Evolutionary conservation across 2,113 vertebrate genomes (phyloP).

Genomic region (Chaenocephalus aceratus): DNA sequence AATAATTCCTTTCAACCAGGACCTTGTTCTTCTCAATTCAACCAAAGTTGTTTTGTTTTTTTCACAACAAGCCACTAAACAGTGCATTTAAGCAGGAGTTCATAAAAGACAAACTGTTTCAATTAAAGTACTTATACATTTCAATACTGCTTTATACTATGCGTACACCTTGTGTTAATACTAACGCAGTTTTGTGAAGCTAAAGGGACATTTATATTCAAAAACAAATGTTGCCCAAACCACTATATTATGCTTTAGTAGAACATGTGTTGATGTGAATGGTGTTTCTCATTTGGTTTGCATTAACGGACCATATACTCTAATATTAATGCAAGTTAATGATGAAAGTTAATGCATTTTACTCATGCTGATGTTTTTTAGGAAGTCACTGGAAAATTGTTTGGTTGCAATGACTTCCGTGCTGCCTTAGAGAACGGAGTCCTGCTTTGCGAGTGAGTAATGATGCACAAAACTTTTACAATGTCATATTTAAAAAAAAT

Average conservation of each 20-base stretch:
- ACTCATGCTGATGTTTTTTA: constrained; percentile 38
- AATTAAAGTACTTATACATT: background rate
- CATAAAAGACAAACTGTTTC: background rate
- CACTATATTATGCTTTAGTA: background rate
- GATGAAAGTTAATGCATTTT: background rate
- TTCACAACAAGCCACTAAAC: background rate
- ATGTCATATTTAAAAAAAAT: background rate
- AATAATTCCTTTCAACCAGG: background rate
- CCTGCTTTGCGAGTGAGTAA: constrained; percentile 94
- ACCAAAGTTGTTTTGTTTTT: too few species aligned
- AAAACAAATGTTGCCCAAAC: background rate
- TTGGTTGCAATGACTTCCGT: constrained; percentile 90
- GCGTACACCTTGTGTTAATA: background rate
- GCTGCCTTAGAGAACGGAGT: constrained; percentile 94
- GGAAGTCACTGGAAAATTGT: constrained; percentile 92
- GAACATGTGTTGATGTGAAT: background rate
- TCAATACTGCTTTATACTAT: background rate
- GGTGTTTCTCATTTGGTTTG: background rate
- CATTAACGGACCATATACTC: background rate
- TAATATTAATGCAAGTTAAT: background rate
- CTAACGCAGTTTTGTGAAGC: background rate
- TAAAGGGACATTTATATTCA: background rate
- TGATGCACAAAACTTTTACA: background rate
- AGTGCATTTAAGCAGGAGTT: background rate
- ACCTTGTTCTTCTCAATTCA: background rate